Conservation (phyloP, 1,140 invertebrate species). For the Nylanderia fulva region DNA sequence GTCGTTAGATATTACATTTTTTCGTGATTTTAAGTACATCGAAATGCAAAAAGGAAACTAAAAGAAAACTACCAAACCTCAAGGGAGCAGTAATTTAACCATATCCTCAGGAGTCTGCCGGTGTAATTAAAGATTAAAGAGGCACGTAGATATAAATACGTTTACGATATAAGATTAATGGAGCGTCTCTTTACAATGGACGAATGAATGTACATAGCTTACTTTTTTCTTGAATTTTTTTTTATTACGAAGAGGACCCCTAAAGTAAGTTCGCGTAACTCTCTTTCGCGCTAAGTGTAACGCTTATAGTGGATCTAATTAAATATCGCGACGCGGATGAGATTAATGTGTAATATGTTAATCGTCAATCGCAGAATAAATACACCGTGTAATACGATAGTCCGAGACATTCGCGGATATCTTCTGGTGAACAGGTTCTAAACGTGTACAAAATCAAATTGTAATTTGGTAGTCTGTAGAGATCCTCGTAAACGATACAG, state of each 20-base stretch:
- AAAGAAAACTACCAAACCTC: not conserved
- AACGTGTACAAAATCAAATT: conserved; percentile 84
- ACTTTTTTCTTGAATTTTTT: not conserved
- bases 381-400: conserved; percentile 18
- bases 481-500: conserved; percentile 78
- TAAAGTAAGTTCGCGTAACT: conserved; percentile 53
- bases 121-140: not conserved
- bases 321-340: conserved; percentile 17
- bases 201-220: conserved; percentile 54
- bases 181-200: conserved; percentile 48
- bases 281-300: conserved; percentile 57
- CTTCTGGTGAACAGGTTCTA: conserved; percentile 75
- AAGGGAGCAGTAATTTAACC: not conserved
- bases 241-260: conserved; percentile 44
- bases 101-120: conserved; percentile 24
- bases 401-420: conserved; percentile 57
- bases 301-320: conserved; percentile 55
- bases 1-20: not conserved
- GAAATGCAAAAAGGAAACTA: not conserved
- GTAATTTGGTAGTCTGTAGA: conserved; percentile 80
- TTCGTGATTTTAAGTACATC: not conserved
- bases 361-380: conserved; percentile 30
- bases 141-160: conserved; percentile 24
- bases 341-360: not conserved
- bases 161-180: conserved; percentile 48